Conservation (phyloP, 2,888 invertebrate genomes). For the Sinotaia quadrata region DNA sequence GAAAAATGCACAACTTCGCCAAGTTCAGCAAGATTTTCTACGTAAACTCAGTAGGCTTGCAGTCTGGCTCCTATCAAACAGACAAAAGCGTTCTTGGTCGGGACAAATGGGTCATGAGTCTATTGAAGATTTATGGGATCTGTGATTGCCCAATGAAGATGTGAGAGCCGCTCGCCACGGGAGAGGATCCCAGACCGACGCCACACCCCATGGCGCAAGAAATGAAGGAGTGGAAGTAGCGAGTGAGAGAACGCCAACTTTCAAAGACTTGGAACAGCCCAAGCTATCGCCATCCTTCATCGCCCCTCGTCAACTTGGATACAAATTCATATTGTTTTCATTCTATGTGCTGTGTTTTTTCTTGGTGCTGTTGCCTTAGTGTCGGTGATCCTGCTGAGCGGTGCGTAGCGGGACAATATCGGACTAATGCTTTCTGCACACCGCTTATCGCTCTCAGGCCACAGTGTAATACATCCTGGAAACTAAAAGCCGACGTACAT, state of each 20-base stretch:
- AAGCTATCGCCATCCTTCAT: conserved; percentile 19
- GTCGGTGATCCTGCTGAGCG: conserved; percentile 15
- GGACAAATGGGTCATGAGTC: conserved; percentile 31
- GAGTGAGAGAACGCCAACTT: conserved; percentile 1
- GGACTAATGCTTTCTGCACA: conserved; percentile 5
- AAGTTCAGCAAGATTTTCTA: no score
- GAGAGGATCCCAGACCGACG: conserved; percentile 10
- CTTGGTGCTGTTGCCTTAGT: conserved; percentile 2
- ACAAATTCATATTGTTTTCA: conserved; percentile 31
- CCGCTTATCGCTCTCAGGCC: conserved; percentile 5
- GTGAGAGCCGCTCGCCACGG: conserved; percentile 4
- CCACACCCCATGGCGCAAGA: conserved; percentile 22
- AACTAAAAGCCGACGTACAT: conserved; percentile 17
- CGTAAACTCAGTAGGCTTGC: conserved; percentile 15
- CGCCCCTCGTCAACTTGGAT: conserved; percentile 23
- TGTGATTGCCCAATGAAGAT: conserved; percentile 31
- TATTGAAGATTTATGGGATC: conserved; percentile 30
- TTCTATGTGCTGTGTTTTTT: conserved; percentile 22
- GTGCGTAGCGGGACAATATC: conserved; percentile 17
- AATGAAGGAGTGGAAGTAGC: conserved; percentile 24
- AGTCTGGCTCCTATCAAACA: conserved; percentile 26
- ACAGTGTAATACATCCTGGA: conserved; percentile 15
- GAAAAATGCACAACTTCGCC: no score
- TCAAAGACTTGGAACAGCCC: conserved; percentile 12
- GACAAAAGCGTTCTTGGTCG: conserved; percentile 28